Conservation (phyloP, 2,888 invertebrate genomes). For the Drosophila formosana region DNA sequence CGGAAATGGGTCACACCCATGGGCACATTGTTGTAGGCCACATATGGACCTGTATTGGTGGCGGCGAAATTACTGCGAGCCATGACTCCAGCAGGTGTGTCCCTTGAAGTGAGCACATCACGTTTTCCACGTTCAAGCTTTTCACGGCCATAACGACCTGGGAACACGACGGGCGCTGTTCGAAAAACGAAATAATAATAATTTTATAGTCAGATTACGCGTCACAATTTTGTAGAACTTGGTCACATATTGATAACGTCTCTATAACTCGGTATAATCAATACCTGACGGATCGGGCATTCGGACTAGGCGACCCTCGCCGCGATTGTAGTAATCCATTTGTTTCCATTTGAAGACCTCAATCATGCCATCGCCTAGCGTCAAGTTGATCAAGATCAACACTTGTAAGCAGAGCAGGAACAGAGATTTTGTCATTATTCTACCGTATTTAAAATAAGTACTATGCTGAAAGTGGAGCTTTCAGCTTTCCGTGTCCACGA, state of each 20-base stretch:
- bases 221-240: background rate
- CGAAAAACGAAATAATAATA: background rate
- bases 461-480: background rate
- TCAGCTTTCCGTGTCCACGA: slow-evolving; percentile 21
- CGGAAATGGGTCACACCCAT: slow-evolving; percentile 83
- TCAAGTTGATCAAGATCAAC: slow-evolving; percentile 20
- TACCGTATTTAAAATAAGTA: too few relatives aligned
- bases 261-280: background rate
- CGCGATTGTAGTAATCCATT: slow-evolving; percentile 82
- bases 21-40: slow-evolving; percentile 84
- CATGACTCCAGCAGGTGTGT: slow-evolving; percentile 35
- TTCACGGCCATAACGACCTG: slow-evolving; percentile 21
- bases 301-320: slow-evolving; percentile 31
- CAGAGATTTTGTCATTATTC: slow-evolving; percentile 42
- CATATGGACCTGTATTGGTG: slow-evolving; percentile 59
- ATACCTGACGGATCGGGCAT: slow-evolving; percentile 56
- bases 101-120: slow-evolving; percentile 63
- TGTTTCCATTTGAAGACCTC: slow-evolving; percentile 84
- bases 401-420: slow-evolving; percentile 30
- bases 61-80: slow-evolving; percentile 16
- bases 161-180: slow-evolving; percentile 63
- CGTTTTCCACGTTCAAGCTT: slow-evolving; percentile 32
- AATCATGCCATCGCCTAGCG: slow-evolving; percentile 68
- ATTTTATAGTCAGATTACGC: background rate
- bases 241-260: background rate